Conservation (phyloP, 2,113 vertebrate species). For the Brachionichthys hirsutus region DNA sequence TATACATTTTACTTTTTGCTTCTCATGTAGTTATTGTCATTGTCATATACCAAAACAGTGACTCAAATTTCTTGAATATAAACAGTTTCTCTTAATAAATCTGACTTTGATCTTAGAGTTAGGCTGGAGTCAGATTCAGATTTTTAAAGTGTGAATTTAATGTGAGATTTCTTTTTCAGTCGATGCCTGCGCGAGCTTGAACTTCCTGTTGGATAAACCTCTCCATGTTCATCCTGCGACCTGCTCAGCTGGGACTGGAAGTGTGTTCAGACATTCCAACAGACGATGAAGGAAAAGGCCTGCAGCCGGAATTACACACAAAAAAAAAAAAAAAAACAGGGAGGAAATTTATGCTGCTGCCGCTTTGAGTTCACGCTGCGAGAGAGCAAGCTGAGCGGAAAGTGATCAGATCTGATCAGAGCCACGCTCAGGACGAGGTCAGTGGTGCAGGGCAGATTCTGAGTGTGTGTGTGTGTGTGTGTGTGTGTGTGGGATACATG, state of each 20-base stretch:
- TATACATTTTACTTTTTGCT: no score
- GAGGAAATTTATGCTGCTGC: constrained; percentile 59
- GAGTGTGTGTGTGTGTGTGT: constrained; percentile 7
- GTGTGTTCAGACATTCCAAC: constrained; percentile 7
- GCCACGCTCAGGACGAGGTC: constrained; percentile 57
- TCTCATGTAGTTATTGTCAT: no score
- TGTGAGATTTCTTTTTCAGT: background rate
- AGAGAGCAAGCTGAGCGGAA: constrained; percentile 66
- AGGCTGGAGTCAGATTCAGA: no score
- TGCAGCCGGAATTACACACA: constrained; percentile 52
- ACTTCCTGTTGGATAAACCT: constrained; percentile 13
- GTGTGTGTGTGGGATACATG: constrained; percentile 10
- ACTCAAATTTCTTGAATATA: no score
- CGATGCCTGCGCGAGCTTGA: constrained; percentile 8
- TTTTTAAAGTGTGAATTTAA: no score
- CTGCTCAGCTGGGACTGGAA: constrained; percentile 30
- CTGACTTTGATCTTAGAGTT: no score
- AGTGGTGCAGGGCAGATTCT: constrained; percentile 31
- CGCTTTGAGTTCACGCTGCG: constrained; percentile 56
- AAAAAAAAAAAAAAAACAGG: constrained; percentile 38
- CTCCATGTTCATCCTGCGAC: constrained; percentile 28
- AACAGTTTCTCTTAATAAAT: no score
- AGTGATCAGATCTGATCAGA: constrained; percentile 67
- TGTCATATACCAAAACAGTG: no score
- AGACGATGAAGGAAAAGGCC: constrained; percentile 30